A percentile compares a stretch with the other conserved stretches of the same genome.
Evolutionary conservation across 2,888 invertebrate species (phyloP).

Genomic region (Gymnosoma rotundatum): DNA sequence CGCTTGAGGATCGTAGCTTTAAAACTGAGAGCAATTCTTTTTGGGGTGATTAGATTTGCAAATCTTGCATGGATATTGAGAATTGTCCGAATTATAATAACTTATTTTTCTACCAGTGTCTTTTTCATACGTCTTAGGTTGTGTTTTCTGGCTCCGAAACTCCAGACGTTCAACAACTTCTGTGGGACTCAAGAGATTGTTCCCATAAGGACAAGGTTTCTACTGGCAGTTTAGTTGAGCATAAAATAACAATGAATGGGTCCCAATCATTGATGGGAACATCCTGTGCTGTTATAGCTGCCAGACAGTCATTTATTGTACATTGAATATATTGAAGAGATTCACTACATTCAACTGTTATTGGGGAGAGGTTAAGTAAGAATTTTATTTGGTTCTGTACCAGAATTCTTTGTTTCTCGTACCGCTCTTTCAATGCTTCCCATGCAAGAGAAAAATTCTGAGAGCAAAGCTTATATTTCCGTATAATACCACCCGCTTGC

Average conservation of each 20-base stretch:
- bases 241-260: not conserved
- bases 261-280: not conserved
- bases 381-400: too few species aligned
- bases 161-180: too few species aligned
- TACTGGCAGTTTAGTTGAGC: not conserved
- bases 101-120: not conserved
- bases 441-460: too few species aligned
- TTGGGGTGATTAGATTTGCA: not conserved
- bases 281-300: not conserved
- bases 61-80: not conserved
- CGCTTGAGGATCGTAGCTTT: not conserved
- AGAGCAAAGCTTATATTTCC: not conserved
- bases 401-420: too few species aligned
- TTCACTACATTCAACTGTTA: too few species aligned
- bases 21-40: too few species aligned
- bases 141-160: not conserved
- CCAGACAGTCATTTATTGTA: not conserved
- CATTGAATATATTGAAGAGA: too few species aligned
- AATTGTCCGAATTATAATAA: not conserved
- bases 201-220: conserved; percentile 23
- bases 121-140: conserved; percentile 1
- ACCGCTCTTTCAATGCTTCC: too few species aligned
- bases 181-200: conserved; percentile 1
- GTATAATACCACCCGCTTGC: conserved; percentile 5
- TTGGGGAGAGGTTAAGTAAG: too few species aligned